Conservation (phyloP, 2,113 vertebrate genomes). For the Spheniscus mendiculus region DNA sequence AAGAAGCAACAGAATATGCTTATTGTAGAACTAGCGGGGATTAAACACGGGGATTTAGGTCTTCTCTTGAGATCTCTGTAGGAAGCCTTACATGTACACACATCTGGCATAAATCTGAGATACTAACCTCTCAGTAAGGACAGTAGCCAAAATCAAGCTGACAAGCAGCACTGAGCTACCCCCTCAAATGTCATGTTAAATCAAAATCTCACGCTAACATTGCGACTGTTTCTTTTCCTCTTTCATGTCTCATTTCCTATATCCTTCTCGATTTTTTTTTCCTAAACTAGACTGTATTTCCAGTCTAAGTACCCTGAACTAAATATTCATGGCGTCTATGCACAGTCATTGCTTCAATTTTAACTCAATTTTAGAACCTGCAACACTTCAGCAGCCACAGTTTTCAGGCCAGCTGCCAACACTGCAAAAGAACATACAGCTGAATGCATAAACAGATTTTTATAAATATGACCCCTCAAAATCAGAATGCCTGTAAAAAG, state of each 20-base stretch:
- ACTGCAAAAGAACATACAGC: neutral
- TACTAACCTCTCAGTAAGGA: neutral
- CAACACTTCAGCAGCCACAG: neutral
- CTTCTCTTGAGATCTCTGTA: neutral
- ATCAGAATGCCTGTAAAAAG: neutral
- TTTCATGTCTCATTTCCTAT: neutral
- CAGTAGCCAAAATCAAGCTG: neutral
- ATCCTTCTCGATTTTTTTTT: neutral
- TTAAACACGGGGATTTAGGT: neutral
- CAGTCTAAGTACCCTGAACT: neutral
- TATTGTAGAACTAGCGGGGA: neutral
- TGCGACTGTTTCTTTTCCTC: neutral
- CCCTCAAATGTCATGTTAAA: slow-evolving; percentile 1
- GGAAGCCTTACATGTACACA: neutral
- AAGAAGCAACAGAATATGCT: neutral
- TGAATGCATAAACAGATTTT: neutral
- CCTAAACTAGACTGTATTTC: neutral
- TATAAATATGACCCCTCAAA: neutral
- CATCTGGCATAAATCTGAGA: neutral
- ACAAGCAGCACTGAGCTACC: slow-evolving; percentile 10
- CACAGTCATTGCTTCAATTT: neutral
- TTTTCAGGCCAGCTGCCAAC: neutral
- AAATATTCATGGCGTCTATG: neutral
- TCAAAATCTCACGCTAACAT: slow-evolving; percentile 17
- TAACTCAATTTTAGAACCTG: neutral